phyloP scores from a whole-genome alignment of 2,113 vertebrate species.

The Cyanoramphus novaezelandiae region DNA sequence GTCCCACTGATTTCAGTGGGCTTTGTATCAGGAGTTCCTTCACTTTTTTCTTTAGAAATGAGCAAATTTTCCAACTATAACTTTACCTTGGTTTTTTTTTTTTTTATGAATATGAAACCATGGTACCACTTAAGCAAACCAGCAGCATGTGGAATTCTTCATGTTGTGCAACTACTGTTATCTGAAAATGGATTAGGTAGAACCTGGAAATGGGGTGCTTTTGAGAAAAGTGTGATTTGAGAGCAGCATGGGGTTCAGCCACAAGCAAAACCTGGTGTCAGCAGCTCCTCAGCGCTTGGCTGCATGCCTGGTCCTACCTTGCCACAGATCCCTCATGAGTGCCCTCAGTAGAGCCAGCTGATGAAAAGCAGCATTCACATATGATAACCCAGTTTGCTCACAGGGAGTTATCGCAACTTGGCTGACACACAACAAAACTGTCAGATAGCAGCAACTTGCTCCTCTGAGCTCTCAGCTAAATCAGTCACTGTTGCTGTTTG shows the following conservation, averaged over 20 bases:
- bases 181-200: not conserved
- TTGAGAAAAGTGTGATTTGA: not conserved
- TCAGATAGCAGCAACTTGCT: not conserved
- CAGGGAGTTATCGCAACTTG: not conserved
- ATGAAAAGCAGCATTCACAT: not conserved
- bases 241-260: not conserved
- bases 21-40: not conserved
- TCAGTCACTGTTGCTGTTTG: not conserved
- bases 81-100: not conserved
- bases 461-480: not conserved
- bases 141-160: not conserved
- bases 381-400: accelerated
- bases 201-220: not conserved
- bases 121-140: not conserved
- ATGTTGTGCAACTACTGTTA: not conserved
- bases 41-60: not conserved
- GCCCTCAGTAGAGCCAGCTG: not conserved
- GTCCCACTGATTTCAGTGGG: not conserved
- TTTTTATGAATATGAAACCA: not conserved
- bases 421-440: not conserved
- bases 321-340: not conserved
- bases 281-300: not conserved
- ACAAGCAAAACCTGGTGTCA: not conserved
- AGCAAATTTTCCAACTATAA: not conserved
- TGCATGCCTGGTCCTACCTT: not conserved